phyloP scores from a whole-genome alignment of 2,797 vertebrate species.

The Fistularia commersonii region DNA sequence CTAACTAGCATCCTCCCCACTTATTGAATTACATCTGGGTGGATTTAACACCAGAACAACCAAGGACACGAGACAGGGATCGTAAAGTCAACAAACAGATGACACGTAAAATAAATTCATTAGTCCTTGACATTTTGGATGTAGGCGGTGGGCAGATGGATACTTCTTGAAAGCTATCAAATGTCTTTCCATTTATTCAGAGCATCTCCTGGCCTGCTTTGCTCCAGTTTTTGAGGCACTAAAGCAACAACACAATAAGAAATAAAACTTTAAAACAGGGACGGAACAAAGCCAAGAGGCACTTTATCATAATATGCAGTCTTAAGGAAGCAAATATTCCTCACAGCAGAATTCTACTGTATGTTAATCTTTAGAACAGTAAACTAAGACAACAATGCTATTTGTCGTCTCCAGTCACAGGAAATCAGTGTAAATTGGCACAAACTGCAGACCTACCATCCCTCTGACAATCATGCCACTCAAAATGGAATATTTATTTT shows the following conservation, averaged over 20 bases:
- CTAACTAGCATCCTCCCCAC: constrained; percentile 17
- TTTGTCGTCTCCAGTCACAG: too few relatives aligned
- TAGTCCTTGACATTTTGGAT: constrained; percentile 65
- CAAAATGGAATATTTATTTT: too few relatives aligned
- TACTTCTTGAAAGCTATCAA: constrained; percentile 23
- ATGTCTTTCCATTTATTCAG: constrained; percentile 36
- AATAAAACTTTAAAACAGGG: too few relatives aligned
- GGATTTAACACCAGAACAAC: constrained; percentile 68
- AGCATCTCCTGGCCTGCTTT: constrained; percentile 1
- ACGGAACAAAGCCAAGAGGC: too few relatives aligned
- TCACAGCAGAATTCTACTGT: too few relatives aligned
- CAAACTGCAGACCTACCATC: too few relatives aligned
- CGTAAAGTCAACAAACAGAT: constrained; percentile 43
- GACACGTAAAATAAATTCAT: constrained; percentile 45
- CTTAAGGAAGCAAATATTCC: too few relatives aligned
- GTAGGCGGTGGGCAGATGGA: constrained; percentile 34
- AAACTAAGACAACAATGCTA: too few relatives aligned
- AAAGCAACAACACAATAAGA: background rate
- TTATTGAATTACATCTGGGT: constrained; percentile 25
- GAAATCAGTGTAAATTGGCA: too few relatives aligned
- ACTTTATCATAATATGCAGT: too few relatives aligned
- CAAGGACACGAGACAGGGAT: constrained; percentile 55
- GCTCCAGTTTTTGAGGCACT: constrained; percentile 2
- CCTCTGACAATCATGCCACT: too few relatives aligned
- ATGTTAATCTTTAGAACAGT: too few relatives aligned